Base-by-base conservation (phyloP, 2,888 invertebrate genomes). In the Agrypnus murinus region DNA sequence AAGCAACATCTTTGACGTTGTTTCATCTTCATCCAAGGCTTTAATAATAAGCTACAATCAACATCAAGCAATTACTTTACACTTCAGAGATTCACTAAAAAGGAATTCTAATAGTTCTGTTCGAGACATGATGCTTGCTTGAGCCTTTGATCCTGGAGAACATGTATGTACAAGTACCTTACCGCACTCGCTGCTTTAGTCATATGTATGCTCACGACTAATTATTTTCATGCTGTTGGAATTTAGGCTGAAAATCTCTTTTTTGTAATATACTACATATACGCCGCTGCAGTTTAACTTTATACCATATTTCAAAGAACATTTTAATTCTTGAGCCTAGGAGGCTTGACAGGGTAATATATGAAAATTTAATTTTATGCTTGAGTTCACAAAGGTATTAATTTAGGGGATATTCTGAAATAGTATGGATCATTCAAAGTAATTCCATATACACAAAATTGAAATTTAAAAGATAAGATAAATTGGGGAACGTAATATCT, bases 41-140 rank as follows among this genome's bases (percentile, higher is more conserved):
- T 58, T 57, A 36, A 40, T 57, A 36, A 40, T 58, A 59, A 53
- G 64, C 15, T 82, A 82, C 82, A 83, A 83, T 83, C 78, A 81
- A 79, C 82, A 84, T 84, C 81, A 81, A 80, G 78, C 83, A 81
- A 84, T 84, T 84, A 84, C 80, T 70, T 84, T 82, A 82, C 81
- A 80, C 83, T 79, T 79, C 79, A 78, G 78, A 77, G 76, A 82
- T 80, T 82, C 80, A 78, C 81, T 78, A 82, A 83, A 82, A 84
- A 83, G 82, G 80, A 79, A 65, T 69, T 63, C 62, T 53, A 65
- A 69, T 69, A 69, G 69, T 60, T 72, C 68, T 72, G 72, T 50
- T 72, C 40, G 48, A 72, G 72, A 72, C 70, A 69, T 45, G 14
- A 45, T 60, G 59, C 32, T 70, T 69, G 60, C 57, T 60, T 65